Conservation (phyloP, 2,113 vertebrate genomes). For the Odontophorus gujanensis region DNA sequence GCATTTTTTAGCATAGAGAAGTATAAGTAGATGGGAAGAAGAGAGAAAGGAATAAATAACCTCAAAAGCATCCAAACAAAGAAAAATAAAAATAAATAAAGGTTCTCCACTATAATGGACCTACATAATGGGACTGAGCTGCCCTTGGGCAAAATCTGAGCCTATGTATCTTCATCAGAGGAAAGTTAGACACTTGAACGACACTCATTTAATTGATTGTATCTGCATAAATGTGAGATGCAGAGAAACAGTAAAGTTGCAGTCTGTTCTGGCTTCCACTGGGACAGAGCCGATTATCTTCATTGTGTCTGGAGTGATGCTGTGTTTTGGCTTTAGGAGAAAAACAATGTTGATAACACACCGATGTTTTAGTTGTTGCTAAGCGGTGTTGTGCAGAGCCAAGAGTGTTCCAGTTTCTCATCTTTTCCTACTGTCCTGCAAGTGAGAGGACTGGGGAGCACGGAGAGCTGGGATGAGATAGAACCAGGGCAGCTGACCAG, state of each 20-base stretch:
- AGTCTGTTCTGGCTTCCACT: background rate
- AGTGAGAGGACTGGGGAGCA: background rate
- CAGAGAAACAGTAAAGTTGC: background rate
- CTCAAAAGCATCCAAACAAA: background rate
- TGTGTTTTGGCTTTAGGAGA: background rate
- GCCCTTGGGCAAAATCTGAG: background rate
- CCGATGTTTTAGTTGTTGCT: background rate
- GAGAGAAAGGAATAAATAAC: background rate
- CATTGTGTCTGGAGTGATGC: background rate
- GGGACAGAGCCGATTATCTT: background rate
- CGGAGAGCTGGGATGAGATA: background rate
- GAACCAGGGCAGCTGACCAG: background rate
- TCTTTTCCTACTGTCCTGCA: background rate
- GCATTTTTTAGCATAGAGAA: background rate
- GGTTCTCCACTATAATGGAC: background rate
- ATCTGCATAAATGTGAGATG: background rate
- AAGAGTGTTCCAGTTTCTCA: background rate
- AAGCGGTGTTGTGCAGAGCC: too few species aligned
- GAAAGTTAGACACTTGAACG: background rate
- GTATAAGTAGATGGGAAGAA: background rate
- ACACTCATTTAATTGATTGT: background rate
- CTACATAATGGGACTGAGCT: background rate
- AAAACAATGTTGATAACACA: background rate
- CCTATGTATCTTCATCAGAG: background rate
- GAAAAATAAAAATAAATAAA: background rate